Conservation (phyloP, 2,888 invertebrate genomes). For the Chironomus riparius region DNA sequence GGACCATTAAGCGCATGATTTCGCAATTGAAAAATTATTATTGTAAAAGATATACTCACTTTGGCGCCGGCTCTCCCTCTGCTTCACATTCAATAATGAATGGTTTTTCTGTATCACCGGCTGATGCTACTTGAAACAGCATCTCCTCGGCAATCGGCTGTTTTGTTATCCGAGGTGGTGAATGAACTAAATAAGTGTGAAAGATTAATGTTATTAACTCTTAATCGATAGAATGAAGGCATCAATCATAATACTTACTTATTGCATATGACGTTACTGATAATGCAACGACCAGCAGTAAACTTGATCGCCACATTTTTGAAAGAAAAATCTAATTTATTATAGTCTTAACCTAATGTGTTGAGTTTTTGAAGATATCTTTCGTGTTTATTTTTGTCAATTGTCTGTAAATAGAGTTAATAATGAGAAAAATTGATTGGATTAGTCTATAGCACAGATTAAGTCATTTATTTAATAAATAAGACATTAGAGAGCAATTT, state of each 20-base stretch:
- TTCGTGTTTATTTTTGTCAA: neutral
- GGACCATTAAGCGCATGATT: neutral
- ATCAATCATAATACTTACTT: slow-evolving; percentile 34
- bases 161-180: slow-evolving; percentile 84
- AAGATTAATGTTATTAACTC: neutral
- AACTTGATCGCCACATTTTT: slow-evolving; percentile 41
- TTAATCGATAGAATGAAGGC: neutral
- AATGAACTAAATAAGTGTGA: slow-evolving; percentile 53
- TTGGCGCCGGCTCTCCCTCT: slow-evolving; percentile 87
- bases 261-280: slow-evolving; percentile 37
- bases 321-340: neutral
- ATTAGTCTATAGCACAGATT: neutral
- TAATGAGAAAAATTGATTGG: neutral
- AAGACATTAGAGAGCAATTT: neutral
- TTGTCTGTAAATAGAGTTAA: neutral
- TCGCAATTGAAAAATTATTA: neutral
- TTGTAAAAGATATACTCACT: slow-evolving; percentile 50
- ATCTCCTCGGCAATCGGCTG: slow-evolving; percentile 87
- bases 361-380: neutral
- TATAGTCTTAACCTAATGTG: neutral
- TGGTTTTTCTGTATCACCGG: slow-evolving; percentile 82
- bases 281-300: slow-evolving; percentile 39
- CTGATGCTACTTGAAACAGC: slow-evolving; percentile 77
- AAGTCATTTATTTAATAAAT: neutral
- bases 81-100: slow-evolving; percentile 96